Conservation (phyloP, 2,113 vertebrate species). For the Callopanchax toddi region DNA sequence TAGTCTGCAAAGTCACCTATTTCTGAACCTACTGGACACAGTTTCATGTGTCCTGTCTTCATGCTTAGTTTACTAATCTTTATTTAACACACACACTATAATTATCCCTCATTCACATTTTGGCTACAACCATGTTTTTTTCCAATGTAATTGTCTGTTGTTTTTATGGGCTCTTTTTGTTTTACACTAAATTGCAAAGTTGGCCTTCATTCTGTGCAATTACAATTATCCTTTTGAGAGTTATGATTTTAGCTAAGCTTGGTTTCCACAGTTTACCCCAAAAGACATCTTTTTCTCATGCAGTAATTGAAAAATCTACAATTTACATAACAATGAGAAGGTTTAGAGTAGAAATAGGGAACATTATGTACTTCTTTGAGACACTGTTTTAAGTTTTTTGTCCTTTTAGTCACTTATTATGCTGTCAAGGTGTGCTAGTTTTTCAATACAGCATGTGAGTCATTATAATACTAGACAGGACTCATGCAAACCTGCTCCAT, state of each 20-base stretch:
- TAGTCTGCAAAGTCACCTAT: background rate
- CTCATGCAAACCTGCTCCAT: slow-evolving; percentile 24
- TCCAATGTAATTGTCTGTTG: slow-evolving; percentile 44
- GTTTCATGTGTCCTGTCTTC: background rate
- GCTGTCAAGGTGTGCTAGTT: slow-evolving; percentile 48
- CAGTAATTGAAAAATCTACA: background rate
- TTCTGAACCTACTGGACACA: background rate
- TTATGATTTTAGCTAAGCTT: slow-evolving; percentile 3
- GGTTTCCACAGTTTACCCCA: slow-evolving; percentile 3
- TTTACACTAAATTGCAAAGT: slow-evolving; percentile 53
- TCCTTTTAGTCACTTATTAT: background rate
- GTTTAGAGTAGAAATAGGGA: background rate
- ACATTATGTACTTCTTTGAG: background rate
- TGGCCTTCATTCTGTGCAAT: slow-evolving; percentile 43
- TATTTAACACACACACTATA: slow-evolving; percentile 10
- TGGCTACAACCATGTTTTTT: slow-evolving; percentile 18
- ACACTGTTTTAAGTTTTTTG: background rate
- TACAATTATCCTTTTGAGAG: slow-evolving; percentile 25
- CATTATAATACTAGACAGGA: slow-evolving; percentile 24
- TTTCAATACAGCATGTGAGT: slow-evolving; percentile 32
- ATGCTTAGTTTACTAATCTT: slow-evolving; percentile 24
- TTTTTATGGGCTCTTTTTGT: slow-evolving; percentile 45
- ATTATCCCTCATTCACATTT: slow-evolving; percentile 22
- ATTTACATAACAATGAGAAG: slow-evolving; percentile 1
- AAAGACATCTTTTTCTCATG: background rate